Evolutionary conservation across 2,113 vertebrate species (phyloP), one percentile per base, ranked within the genome.

Genomic region (Cisticola juncidis): DNA sequence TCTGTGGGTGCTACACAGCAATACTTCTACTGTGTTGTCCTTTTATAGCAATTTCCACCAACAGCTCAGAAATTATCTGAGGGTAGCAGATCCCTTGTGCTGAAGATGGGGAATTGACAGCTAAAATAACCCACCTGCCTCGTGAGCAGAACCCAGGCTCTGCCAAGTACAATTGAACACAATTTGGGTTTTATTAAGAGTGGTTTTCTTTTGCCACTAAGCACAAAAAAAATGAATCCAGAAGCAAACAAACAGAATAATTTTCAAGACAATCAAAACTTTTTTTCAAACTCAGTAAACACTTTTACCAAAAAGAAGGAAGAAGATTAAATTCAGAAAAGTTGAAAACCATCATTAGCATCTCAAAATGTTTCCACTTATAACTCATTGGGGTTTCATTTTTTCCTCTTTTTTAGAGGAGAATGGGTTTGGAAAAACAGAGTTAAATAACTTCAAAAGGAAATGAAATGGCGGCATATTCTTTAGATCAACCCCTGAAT

Each of bases 281-380:
- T 54, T 42, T 33, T 66, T 61, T 70, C 13, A n/a, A 86, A 88
- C 33, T 78, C 60, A 76, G 33, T 31, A 66, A 93, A 92, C 2
- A 4, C n/a, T 83, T 62, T 66, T 33, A 83, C 56, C 54, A 70
- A 81, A 92, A 85, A 23, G 44, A 70, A 94, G 71, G 35, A 66
- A 36, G n/a, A 84, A 78, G 13, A 68, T n/a, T 14, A 83, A 90
- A 88, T 70, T 65, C 66, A 84, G 64, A 21, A 13, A 73, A 86
- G 16, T 13, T 78, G 48, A 83, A 92, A 83, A 20, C 21, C 64
- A 78, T 91, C 68, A 71, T 54, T 84, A 84, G 71, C 73, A 89
- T 90, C 60, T 90, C 64, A 86, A 84, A 93, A 93, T 50, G 62
- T 74, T 94, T 87, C 88, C 48, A 61, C 86, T 80, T 80, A 68